Conservation (phyloP, 2,888 invertebrate species). For the Neoaliturus tenellus region DNA sequence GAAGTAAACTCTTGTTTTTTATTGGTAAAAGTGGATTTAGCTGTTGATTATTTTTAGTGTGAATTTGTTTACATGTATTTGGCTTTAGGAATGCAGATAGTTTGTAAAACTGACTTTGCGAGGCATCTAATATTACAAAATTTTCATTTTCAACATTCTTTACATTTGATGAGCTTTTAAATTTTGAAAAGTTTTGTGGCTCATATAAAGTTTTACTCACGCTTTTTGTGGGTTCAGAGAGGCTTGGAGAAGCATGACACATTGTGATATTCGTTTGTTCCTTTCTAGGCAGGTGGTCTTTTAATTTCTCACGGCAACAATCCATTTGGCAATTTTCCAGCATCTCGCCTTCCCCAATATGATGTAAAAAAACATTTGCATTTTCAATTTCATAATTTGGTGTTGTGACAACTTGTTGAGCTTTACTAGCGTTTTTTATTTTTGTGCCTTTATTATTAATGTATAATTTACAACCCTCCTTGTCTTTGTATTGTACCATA, state of each 20-base stretch:
- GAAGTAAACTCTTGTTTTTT: background rate
- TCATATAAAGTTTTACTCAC: background rate
- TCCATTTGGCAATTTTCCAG: background rate
- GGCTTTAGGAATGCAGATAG: conserved; percentile 1
- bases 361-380: background rate
- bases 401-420: no score
- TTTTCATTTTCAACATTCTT: background rate
- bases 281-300: background rate
- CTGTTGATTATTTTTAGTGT: background rate
- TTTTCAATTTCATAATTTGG: no score
- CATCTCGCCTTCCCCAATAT: background rate
- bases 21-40: background rate
- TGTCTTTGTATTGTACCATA: no score
- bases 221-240: background rate
- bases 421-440: no score
- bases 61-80: background rate
- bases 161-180: background rate
- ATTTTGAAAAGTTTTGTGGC: background rate
- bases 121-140: background rate
- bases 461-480: no score
- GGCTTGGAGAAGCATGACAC: background rate
- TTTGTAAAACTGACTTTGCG: conserved; percentile 23
- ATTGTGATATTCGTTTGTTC: background rate
- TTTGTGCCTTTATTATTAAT: no score
- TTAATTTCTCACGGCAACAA: background rate